phyloP scores from a whole-genome alignment of 37 sponge, comb jelly and placozoan genomes.

The Aplysina aerophoba region DNA sequence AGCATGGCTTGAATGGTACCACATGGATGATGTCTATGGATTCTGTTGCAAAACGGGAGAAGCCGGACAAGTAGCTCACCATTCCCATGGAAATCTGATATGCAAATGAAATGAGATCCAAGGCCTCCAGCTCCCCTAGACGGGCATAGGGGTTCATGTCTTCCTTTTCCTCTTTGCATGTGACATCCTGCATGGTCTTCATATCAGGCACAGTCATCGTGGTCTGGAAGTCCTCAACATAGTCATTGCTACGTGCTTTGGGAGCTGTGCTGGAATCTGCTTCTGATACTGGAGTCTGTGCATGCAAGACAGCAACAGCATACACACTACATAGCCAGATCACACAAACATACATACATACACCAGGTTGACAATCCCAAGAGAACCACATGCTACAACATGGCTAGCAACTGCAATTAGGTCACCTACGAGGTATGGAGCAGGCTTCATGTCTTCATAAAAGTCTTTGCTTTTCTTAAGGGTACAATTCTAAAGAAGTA shows the following conservation, averaged over 20 bases:
- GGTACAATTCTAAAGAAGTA: neutral
- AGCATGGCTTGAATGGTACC: no score
- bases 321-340: no score
- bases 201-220: neutral
- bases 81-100: slow-evolving; percentile 31
- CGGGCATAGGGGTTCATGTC: slow-evolving; percentile 26
- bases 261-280: no score
- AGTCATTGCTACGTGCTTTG: slow-evolving; percentile 22
- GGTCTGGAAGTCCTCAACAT: slow-evolving; percentile 30
- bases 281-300: no score
- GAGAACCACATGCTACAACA: no score
- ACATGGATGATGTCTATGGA: no score
- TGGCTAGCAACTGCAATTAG: no score
- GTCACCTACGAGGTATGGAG: slow-evolving; percentile 10
- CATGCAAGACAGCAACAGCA: no score
- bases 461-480: slow-evolving; percentile 22
- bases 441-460: slow-evolving; percentile 26
- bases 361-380: no score
- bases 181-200: slow-evolving; percentile 15
- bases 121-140: slow-evolving; percentile 25
- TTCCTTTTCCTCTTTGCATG: slow-evolving; percentile 10
- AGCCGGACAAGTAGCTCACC: slow-evolving; percentile 22
- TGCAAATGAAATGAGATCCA: slow-evolving; percentile 31
- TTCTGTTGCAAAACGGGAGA: no score
- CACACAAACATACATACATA: no score